A percentile compares a stretch with the other conserved stretches of the same genome.
Evolutionary conservation across 2,113 vertebrate genomes (phyloP).

Genomic region (Pollimyrus isidori): DNA sequence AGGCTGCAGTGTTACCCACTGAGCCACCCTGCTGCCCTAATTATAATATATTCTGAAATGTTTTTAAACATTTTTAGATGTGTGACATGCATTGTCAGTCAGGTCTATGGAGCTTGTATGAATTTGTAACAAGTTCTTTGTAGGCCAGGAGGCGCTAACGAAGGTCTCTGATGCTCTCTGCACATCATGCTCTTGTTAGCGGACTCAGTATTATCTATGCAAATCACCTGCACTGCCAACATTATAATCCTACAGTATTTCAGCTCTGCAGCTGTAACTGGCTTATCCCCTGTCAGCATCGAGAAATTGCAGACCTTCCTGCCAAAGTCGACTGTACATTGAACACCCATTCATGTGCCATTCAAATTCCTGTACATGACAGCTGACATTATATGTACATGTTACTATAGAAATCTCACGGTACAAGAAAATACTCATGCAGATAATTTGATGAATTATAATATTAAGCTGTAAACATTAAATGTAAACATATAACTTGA

Average conservation of each 20-base stretch:
- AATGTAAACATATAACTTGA: not conserved
- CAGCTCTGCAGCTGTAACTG: not conserved
- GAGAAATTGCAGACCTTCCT: not conserved
- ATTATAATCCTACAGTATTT: not conserved
- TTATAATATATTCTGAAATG: not conserved
- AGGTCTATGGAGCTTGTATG: not conserved
- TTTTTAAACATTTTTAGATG: constrained; percentile 13
- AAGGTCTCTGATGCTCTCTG: not conserved
- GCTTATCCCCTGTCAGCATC: not conserved
- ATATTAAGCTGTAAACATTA: not conserved
- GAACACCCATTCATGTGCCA: not conserved
- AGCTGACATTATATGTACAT: not conserved
- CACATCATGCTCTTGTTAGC: constrained; percentile 1
- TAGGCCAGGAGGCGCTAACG: not conserved
- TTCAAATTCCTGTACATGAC: not conserved
- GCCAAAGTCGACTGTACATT: not conserved
- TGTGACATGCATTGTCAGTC: constrained; percentile 15
- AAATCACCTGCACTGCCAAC: constrained; percentile 7
- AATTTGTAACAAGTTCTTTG: constrained; percentile 4
- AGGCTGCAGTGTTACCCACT: not conserved
- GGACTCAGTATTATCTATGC: constrained; percentile 5
- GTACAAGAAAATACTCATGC: not conserved
- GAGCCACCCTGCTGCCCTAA: not conserved
- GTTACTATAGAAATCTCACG: not conserved
- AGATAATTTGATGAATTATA: not conserved